A percentile compares a stretch with the other conserved stretches of the same genome.
Evolutionary conservation across 1,140 invertebrate species (phyloP).

Genomic region (Drosophila athabasca): DNA sequence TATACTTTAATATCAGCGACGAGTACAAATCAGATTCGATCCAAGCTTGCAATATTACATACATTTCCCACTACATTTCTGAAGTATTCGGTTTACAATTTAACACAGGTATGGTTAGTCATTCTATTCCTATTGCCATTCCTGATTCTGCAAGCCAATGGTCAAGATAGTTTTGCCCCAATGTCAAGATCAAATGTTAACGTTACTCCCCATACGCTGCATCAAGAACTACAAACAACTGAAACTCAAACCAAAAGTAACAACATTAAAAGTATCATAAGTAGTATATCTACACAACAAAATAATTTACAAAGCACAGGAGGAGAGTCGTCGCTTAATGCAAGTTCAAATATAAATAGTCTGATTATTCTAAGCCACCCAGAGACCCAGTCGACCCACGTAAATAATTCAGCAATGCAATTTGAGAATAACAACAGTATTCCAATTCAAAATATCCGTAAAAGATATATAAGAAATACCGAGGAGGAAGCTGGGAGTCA

Average conservation of each 20-base stretch:
- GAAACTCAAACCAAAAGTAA: constrained; percentile 17
- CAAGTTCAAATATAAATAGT: constrained; percentile 53
- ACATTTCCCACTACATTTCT: constrained; percentile 2
- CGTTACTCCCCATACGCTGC: neutral
- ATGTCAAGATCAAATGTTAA: constrained; percentile 30
- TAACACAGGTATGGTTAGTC: constrained; percentile 53
- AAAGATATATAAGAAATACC: constrained; percentile 17
- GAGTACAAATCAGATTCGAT: constrained; percentile 3
- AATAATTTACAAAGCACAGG: constrained; percentile 5
- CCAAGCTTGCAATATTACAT: neutral
- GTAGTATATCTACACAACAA: constrained; percentile 1
- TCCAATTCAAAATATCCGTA: constrained; percentile 1
- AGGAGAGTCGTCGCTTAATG: constrained; percentile 18
- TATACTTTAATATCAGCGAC: neutral
- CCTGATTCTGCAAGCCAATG: constrained; percentile 33
- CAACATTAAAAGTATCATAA: constrained; percentile 4
- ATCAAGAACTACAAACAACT: constrained; percentile 1
- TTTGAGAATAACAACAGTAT: neutral
- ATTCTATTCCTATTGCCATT: constrained; percentile 51
- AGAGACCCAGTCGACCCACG: constrained; percentile 1
- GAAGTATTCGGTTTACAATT: constrained; percentile 32
- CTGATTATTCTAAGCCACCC: constrained; percentile 64
- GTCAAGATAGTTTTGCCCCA: constrained; percentile 27
- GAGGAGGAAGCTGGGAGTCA: neutral
- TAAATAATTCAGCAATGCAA: constrained; percentile 1